phyloP scores from a whole-genome alignment of 2,888 invertebrate genomes.

The Eupithecia subumbrata region DNA sequence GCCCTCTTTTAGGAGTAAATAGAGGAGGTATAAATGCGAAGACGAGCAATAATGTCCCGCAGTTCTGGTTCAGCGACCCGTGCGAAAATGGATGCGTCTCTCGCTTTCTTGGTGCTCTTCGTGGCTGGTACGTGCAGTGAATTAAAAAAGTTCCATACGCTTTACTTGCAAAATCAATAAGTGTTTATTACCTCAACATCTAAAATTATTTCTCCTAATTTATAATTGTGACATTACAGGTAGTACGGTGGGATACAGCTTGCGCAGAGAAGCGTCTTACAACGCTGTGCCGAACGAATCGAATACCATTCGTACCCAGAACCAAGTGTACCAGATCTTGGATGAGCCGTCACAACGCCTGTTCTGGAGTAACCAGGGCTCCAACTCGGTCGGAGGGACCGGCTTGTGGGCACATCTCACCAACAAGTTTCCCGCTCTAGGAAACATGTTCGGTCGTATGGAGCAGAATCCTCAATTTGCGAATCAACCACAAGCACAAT shows the following conservation, averaged over 20 bases:
- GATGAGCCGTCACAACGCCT: slow-evolving; percentile 71
- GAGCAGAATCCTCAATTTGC: slow-evolving; percentile 68
- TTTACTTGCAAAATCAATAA: not conserved
- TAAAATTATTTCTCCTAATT: slow-evolving; percentile 9
- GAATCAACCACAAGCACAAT: slow-evolving; percentile 55
- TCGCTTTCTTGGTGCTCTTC: slow-evolving; percentile 68
- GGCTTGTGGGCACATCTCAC: slow-evolving; percentile 74
- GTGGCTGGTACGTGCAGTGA: slow-evolving; percentile 75
- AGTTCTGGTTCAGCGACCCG: slow-evolving; percentile 72
- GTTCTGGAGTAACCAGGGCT: slow-evolving; percentile 73
- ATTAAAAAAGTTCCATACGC: slow-evolving; percentile 12
- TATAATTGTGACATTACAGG: slow-evolving; percentile 59
- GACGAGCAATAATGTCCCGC: slow-evolving; percentile 73
- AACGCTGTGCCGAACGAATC: slow-evolving; percentile 69
- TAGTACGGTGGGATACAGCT: slow-evolving; percentile 67
- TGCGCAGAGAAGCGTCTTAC: slow-evolving; percentile 62
- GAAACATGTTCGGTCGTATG: slow-evolving; percentile 76
- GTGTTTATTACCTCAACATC: slow-evolving; percentile 15
- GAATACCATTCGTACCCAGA: slow-evolving; percentile 57
- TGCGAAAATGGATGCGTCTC: slow-evolving; percentile 75
- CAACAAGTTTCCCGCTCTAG: slow-evolving; percentile 76
- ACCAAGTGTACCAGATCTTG: slow-evolving; percentile 52
- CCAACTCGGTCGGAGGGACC: slow-evolving; percentile 77
- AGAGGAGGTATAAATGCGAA: slow-evolving; percentile 81
- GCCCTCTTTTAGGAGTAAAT: slow-evolving; percentile 80